These are phyloP conservation scores for Dysdera silvatica DNA, from an alignment of 1,140 invertebrate genomes.

Conservation along the genomic window DNA sequence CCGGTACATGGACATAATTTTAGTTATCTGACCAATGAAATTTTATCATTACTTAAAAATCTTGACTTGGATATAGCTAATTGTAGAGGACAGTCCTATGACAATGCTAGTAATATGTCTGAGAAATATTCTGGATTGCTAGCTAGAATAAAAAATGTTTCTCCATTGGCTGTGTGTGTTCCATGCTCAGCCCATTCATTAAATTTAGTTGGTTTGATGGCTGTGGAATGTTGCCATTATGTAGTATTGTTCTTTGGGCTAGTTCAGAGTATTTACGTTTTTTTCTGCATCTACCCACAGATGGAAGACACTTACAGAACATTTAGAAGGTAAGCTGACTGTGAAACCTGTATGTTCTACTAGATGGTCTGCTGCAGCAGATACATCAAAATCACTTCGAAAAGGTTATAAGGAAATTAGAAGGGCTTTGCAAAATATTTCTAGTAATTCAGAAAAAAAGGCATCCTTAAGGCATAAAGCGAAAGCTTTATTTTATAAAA, in stretches of 20 bases:
- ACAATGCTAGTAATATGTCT: conserved; percentile 35
- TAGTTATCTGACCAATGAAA: not conserved
- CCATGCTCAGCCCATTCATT: too few species aligned
- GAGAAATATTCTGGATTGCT: conserved; percentile 30
- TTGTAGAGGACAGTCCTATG: conserved; percentile 34
- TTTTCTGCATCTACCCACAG: conserved; percentile 2
- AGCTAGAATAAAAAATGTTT: not conserved
- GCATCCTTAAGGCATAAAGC: not conserved
- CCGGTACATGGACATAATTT: not conserved
- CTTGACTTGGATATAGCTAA: conserved; percentile 24
- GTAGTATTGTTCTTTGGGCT: not conserved
- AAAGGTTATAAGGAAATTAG: not conserved
- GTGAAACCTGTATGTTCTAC: conserved; percentile 1
- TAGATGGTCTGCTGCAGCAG: conserved; percentile 3
- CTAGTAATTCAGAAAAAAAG: not conserved
- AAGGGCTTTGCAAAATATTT: not conserved
- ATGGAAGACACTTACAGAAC: not conserved
- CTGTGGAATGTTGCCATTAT: not conserved
- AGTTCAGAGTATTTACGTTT: conserved; percentile 1
- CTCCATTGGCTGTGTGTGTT: not conserved
- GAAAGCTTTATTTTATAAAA: not conserved
- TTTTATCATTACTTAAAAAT: not conserved
- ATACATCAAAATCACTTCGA: not conserved
- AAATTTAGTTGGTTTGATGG: not conserved
- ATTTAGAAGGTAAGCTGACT: not conserved